Conservation (phyloP, 2,113 vertebrate species). For the Anoplopoma fimbria region DNA sequence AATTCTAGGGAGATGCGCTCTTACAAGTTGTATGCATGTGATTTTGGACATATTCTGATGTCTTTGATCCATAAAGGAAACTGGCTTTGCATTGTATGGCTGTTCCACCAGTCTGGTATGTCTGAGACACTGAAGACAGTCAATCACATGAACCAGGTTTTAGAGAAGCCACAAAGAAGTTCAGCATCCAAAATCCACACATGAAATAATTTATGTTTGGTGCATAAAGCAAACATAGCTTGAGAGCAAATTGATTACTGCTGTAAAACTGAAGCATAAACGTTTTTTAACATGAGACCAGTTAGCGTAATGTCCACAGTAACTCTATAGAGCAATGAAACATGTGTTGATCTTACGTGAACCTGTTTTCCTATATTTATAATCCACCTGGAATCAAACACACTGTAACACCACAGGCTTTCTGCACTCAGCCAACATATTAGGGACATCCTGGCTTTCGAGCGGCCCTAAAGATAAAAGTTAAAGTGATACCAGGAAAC, state of each 20-base stretch:
- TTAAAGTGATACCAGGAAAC: not conserved
- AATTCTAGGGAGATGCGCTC: not conserved
- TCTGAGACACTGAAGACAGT: not conserved
- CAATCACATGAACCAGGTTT: conserved; percentile 14
- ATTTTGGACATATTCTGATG: not conserved
- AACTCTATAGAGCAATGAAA: conserved; percentile 47
- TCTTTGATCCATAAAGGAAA: conserved; percentile 23
- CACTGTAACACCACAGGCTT: not conserved
- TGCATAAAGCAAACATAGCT: conserved; percentile 26
- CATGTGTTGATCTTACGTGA: conserved; percentile 18
- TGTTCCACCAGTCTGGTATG: conserved; percentile 10
- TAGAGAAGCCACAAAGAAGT: conserved; percentile 6
- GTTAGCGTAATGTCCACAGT: conserved; percentile 21
- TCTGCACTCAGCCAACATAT: conserved; percentile 28
- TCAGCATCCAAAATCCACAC: conserved; percentile 32
- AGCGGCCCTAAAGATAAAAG: conserved; percentile 21
- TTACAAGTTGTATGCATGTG: not conserved
- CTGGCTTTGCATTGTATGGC: conserved; percentile 3
- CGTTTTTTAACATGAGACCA: conserved; percentile 16
- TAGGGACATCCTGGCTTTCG: conserved; percentile 17
- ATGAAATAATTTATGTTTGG: conserved; percentile 42
- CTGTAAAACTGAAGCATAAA: conserved; percentile 27
- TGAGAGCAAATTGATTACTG: conserved; percentile 20
- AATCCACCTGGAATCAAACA: conserved; percentile 2
- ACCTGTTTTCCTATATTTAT: conserved; percentile 13